A percentile compares a stretch with the other conserved stretches of the same genome.
phyloP scores from a whole-genome alignment of 2,113 vertebrate species.

The Fregata magnificens region DNA sequence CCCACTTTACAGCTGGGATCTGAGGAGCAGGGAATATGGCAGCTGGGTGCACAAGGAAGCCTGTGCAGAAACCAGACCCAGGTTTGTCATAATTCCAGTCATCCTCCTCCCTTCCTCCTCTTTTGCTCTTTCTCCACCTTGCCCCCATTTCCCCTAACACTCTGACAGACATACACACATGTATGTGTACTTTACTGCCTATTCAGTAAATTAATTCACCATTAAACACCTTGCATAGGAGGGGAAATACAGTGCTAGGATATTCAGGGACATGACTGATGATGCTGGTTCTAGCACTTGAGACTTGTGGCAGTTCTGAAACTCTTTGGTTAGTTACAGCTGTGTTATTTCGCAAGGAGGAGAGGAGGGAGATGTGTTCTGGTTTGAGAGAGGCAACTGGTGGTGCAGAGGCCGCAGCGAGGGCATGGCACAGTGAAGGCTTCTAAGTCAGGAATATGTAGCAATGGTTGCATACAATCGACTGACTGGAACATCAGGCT shows the following conservation, averaged over 20 bases:
- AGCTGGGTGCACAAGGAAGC: not conserved
- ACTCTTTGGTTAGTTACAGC: not conserved
- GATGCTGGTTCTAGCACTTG: not conserved
- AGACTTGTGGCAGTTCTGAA: not conserved
- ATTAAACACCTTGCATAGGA: not conserved
- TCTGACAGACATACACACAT: no score
- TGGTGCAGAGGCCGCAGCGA: not conserved
- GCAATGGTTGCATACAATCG: not conserved
- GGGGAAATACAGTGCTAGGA: not conserved
- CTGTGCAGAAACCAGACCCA: not conserved
- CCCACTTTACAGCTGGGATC: not conserved
- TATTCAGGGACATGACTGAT: not conserved
- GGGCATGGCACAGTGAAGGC: not conserved
- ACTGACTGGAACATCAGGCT: not conserved
- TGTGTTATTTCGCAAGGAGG: not conserved
- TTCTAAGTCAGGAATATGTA: not conserved
- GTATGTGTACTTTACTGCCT: not conserved
- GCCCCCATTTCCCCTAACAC: not conserved
- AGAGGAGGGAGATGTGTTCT: not conserved
- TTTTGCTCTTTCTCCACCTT: not conserved
- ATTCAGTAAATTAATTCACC: not conserved
- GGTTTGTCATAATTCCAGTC: not conserved
- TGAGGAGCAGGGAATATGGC: not conserved
- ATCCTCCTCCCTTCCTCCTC: not conserved
- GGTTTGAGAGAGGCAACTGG: not conserved